Base-by-base conservation (phyloP, 2,113 vertebrate species). In the Myanophis thanlyinensis region DNA sequence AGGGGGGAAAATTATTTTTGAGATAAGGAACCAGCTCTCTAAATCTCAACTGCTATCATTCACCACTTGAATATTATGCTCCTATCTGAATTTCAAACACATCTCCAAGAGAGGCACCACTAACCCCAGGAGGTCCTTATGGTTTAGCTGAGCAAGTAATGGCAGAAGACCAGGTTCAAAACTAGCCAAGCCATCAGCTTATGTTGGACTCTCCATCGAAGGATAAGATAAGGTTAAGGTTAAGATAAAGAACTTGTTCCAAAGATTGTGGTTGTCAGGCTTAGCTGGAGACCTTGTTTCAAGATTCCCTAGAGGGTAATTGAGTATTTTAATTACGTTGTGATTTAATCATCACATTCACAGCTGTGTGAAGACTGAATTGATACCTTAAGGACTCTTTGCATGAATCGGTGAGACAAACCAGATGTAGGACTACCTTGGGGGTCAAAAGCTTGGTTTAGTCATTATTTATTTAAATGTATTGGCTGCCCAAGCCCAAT, bases 1-100 rank as follows among this genome's bases (percentile, higher is more conserved):
- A 98, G 98, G 3, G 59, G 93, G 44, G 95, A 9, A n/a, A 95
- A 51, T 92, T 46, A 91, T 56, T 23, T 27, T 73, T 59, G 11
- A 15, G 6, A 22, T 49, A n/a, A 7, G 87, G 30, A 30, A 91
- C 3, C n/a, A 44, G 44, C 27, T 10, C 20, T 22, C 22, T 80
- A 67, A 67, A 67, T n/a, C 30, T n/a, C 62, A 67, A 67, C 62
- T 6, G 30, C 15, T 67, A 30, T 5, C 90, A 15, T 30, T 53
- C 25, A 53, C 67, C 25, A 53, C 46, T n/a, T 56, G 27, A 56
- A 47, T n/a, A 20, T 86, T 22, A 91, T 6, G 40, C 4, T 4
- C 12, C 12, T 25, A 27, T 27, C 30, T 49, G 53, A 46, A 48
- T 49, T 88, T 88, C 27, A 40, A 22, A 67, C 15, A 6, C 59